These are phyloP conservation scores for Prunella strophiata DNA, from an alignment of 2,797 vertebrate species.

Conservation along the genomic window DNA sequence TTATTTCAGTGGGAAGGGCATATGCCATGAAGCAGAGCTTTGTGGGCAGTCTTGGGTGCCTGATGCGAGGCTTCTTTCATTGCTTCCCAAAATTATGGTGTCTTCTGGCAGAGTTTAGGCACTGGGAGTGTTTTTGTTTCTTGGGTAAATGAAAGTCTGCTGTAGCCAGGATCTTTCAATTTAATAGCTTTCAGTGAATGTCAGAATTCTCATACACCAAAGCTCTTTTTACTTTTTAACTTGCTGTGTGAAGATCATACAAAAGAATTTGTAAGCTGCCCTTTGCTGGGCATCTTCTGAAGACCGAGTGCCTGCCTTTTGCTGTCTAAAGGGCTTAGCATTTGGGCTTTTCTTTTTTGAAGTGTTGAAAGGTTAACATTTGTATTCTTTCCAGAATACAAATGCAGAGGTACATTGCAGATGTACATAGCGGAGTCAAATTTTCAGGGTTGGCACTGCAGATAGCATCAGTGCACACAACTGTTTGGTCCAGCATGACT, in stretches of 20 bases:
- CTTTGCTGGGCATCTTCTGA: constrained; percentile 12
- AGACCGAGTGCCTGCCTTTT: background rate
- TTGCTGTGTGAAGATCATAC: background rate
- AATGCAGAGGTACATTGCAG: background rate
- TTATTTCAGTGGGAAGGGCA: background rate
- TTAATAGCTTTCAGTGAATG: background rate
- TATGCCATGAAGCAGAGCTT: background rate
- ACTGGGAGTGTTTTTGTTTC: background rate
- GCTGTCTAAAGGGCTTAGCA: background rate
- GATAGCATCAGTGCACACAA: background rate
- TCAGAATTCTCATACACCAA: background rate
- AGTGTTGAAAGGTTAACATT: background rate
- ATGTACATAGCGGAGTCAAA: background rate
- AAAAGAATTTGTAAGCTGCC: background rate
- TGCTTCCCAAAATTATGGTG: background rate
- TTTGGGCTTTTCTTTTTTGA: background rate
- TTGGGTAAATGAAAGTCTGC: background rate
- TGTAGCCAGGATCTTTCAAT: background rate
- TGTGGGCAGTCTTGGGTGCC: background rate
- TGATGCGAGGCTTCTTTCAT: background rate
- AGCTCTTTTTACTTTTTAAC: background rate
- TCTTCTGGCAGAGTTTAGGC: background rate
- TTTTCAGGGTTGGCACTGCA: background rate
- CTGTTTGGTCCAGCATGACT: rapidly evolving
- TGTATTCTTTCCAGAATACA: background rate